Conservation (phyloP, 2,888 invertebrate genomes). For the Plutella xylostella region DNA sequence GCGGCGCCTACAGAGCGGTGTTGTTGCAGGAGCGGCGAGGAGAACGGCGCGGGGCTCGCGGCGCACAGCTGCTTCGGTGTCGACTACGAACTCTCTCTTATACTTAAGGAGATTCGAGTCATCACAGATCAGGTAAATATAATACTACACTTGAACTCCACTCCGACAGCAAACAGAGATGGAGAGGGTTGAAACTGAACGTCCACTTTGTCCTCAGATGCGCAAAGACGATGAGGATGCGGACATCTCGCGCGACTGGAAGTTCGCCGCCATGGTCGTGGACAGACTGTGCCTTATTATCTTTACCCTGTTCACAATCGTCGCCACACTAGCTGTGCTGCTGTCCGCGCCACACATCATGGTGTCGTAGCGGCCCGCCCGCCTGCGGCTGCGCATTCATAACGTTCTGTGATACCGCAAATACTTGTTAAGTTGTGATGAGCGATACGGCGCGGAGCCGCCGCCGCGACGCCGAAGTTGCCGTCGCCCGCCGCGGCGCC, state of each 20-base stretch:
- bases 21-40: constrained; percentile 58
- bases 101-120: constrained; percentile 93
- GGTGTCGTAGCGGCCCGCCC: constrained; percentile 82
- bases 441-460: constrained; percentile 58
- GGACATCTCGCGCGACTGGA: constrained; percentile 98
- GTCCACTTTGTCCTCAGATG: constrained; percentile 71
- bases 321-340: constrained; percentile 96
- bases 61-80: constrained; percentile 91
- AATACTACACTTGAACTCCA: not conserved
- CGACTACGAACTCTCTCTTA: constrained; percentile 93
- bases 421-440: constrained; percentile 76
- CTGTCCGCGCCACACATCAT: constrained; percentile 97
- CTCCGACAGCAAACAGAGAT: too few relatives aligned
- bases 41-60: constrained; percentile 79
- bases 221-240: constrained; percentile 94
- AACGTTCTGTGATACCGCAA: constrained; percentile 78
- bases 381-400: constrained; percentile 50
- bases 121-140: constrained; percentile 84
- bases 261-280: constrained; percentile 99
- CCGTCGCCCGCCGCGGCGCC: constrained; percentile 56
- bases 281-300: constrained; percentile 99
- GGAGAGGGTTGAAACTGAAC: not conserved
- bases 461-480: constrained; percentile 55
- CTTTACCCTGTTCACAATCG: constrained; percentile 98
- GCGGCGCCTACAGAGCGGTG: constrained; percentile 54